phyloP scores from a whole-genome alignment of 2,113 vertebrate genomes.

The Scalopus aquaticus region DNA sequence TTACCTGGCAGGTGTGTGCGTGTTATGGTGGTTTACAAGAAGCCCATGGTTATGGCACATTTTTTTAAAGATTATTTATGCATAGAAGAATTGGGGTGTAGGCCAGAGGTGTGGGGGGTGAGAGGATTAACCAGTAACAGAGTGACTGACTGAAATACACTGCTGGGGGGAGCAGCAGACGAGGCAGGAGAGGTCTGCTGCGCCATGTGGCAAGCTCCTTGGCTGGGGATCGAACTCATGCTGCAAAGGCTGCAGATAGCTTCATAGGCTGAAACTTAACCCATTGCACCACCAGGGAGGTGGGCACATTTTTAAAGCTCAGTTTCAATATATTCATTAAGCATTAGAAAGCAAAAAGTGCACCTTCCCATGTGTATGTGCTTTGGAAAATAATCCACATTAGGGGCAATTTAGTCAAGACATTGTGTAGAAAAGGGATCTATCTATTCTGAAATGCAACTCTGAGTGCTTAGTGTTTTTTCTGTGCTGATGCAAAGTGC shows the following conservation, averaged over 20 bases:
- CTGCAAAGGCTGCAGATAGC: no score
- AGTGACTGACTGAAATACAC: no score
- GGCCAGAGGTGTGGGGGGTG: no score
- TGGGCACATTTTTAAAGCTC: not conserved
- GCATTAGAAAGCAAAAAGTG: not conserved
- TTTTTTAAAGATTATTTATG: no score
- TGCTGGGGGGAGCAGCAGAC: no score
- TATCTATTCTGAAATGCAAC: not conserved
- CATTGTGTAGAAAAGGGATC: not conserved
- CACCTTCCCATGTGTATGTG: not conserved
- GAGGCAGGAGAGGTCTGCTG: no score
- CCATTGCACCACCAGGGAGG: no score
- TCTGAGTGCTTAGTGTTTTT: not conserved
- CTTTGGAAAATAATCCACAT: not conserved
- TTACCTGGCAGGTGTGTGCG: not conserved
- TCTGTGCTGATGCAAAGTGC: not conserved
- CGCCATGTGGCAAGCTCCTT: no score
- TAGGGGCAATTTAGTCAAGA: not conserved
- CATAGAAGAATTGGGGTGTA: no score
- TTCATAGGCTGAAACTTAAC: no score
- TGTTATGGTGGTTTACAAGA: not conserved
- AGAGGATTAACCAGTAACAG: no score
- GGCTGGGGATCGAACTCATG: no score
- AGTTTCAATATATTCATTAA: not conserved
- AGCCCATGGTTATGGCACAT: not conserved